Conservation (phyloP, 2,888 invertebrate species). For the Nephrotoma guestfalica region DNA sequence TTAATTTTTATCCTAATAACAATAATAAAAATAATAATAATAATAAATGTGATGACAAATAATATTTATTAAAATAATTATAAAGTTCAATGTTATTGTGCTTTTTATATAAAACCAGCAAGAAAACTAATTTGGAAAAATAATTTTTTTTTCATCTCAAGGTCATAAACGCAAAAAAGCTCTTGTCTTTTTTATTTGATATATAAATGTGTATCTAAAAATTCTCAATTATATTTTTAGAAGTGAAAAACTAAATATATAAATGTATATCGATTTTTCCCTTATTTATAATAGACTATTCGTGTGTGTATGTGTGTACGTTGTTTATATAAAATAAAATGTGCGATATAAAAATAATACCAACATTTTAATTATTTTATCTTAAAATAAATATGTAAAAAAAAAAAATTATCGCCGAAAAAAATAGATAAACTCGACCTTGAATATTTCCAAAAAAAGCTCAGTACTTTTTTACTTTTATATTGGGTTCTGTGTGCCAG, state of each 20-base stretch:
- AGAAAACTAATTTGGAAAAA: background rate
- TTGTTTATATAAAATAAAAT: background rate
- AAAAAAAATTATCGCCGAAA: background rate
- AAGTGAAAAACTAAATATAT: background rate
- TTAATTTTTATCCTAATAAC: background rate
- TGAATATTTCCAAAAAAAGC: constrained; percentile 1
- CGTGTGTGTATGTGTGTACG: background rate
- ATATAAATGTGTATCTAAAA: background rate
- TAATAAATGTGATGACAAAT: background rate
- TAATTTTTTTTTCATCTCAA: background rate
- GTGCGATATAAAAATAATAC: background rate
- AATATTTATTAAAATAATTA: background rate
- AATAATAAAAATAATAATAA: background rate
- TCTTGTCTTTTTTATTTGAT: background rate
- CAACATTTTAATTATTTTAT: background rate
- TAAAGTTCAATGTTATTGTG: background rate
- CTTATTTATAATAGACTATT: background rate
- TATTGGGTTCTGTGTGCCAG: background rate
- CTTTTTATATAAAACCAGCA: background rate
- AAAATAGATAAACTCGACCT: background rate
- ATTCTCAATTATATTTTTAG: background rate
- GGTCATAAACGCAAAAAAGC: background rate
- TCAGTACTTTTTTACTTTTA: background rate
- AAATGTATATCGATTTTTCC: background rate
- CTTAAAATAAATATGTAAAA: background rate